A percentile compares a stretch with the other conserved stretches of the same genome.
phyloP scores from a whole-genome alignment of 2,888 invertebrate species.

The Pachymerium ferrugineum region DNA sequence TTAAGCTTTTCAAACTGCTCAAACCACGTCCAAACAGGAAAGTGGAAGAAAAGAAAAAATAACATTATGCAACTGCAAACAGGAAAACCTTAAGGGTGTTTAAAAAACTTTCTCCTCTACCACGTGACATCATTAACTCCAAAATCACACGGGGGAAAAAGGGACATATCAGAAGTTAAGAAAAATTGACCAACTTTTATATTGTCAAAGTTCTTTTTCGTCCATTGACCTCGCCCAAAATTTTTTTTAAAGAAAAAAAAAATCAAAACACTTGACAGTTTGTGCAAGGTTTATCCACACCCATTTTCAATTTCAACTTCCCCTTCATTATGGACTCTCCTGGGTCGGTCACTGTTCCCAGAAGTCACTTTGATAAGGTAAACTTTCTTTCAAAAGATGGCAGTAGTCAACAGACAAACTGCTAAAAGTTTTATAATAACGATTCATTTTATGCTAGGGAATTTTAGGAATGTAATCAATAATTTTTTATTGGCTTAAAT shows the following conservation, averaged over 20 bases:
- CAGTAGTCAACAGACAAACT: too few species aligned
- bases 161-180: too few species aligned
- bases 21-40: background rate
- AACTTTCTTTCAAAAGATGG: background rate
- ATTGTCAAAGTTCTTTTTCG: background rate
- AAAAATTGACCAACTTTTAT: background rate
- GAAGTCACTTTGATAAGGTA: background rate
- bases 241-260: background rate
- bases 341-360: constrained; percentile 9
- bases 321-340: constrained; percentile 5
- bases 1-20: too few species aligned
- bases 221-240: background rate
- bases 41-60: background rate
- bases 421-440: too few species aligned
- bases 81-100: background rate
- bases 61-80: background rate
- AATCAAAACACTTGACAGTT: background rate
- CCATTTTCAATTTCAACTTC: background rate
- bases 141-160: too few species aligned
- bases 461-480: background rate
- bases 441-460: too few species aligned
- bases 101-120: background rate
- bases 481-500: too few species aligned
- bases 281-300: constrained; percentile 11
- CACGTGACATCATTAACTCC: background rate